Evolutionary conservation across 2,888 invertebrate genomes (phyloP), one percentile per base, ranked within the genome.

Genomic region (Trileptium ribeirensis): DNA sequence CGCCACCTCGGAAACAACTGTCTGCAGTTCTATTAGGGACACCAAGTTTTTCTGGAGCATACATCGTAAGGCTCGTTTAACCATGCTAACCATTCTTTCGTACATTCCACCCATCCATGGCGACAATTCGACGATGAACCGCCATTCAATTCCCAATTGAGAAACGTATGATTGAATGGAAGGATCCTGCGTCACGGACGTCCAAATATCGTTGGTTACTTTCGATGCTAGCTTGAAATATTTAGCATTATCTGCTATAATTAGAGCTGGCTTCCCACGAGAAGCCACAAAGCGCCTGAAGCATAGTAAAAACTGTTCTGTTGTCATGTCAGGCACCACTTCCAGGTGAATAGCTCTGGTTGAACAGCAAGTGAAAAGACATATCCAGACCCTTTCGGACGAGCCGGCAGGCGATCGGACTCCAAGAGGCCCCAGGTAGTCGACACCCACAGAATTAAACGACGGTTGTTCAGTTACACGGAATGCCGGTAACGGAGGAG

Each of bases 71-170:
- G 70, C 8, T 36, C 15, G 29, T 29, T 90, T 90, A 2, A 89
- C 51, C 2, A 87, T 78, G 8, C 87, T 85, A 24, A 89, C 85
- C 3, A 90, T 82, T 31, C 89, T 83, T 84, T 90, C 89, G 86
- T 88, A 90, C 84, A 87, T 88, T 64, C 90, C 89, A 78, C 89
- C 89, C 89, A 88, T 88, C 89, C 90, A 90, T 0, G 89, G 84
- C 1, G 89, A 88, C 0, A 86, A 83, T 1, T 89, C 89, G 1
- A 88, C 87, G 79, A 88, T 90, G 82, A 89, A 90, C 29, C 83
- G 83, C 86, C 87, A 87, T 0, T 79, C 31, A 67, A 86, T 86
- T 31, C 75, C 77, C 36, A 33, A 33, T 29, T 84, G 24, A 31
- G 81, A 67, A 74, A 24, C 39, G 75, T 24, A 67, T 1, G 78